A percentile compares a stretch with the other conserved stretches of the same genome.
These are phyloP conservation scores for Aleiodes testaceus DNA, from an alignment of 2,888 invertebrate species.

Conservation along the genomic window DNA sequence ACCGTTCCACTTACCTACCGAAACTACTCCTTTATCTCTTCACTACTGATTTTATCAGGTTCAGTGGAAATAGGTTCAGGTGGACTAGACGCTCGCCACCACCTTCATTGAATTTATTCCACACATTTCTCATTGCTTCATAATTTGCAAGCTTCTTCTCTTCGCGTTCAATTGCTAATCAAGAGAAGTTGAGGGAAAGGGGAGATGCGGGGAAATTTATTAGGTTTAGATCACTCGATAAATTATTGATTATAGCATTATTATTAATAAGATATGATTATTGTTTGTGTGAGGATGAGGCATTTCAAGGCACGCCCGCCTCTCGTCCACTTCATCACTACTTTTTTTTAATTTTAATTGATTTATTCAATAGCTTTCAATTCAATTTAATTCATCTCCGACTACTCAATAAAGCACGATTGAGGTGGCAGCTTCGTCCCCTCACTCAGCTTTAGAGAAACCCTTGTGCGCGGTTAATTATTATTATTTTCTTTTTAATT, in stretches of 20 bases:
- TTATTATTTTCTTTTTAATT: conserved; percentile 20
- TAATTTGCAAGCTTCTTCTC: conserved; percentile 20
- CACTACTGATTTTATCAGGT: conserved; percentile 18
- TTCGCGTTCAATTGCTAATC: conserved; percentile 17
- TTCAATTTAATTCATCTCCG: conserved; percentile 10
- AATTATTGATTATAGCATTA: conserved; percentile 53
- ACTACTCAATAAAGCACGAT: conserved; percentile 4
- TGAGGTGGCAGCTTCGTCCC: conserved; percentile 40
- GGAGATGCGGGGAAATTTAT: conserved; percentile 21
- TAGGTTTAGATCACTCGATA: conserved; percentile 52
- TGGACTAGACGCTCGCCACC: conserved; percentile 45
- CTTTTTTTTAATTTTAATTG: background rate
- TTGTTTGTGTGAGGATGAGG: conserved; percentile 67
- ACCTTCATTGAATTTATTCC: conserved; percentile 40
- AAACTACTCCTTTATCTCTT: background rate
- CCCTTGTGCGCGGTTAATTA: conserved; percentile 43
- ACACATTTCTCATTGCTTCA: background rate
- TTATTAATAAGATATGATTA: conserved; percentile 64
- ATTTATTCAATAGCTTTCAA: conserved; percentile 27
- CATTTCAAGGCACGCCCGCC: conserved; percentile 69
- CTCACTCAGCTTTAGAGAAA: conserved; percentile 33
- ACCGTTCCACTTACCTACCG: too few species aligned
- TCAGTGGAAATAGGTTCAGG: background rate
- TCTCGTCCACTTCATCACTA: conserved; percentile 45
- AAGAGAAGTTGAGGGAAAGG: background rate